phyloP scores from a whole-genome alignment of 2,888 invertebrate species.

The Rotaria socialis region DNA sequence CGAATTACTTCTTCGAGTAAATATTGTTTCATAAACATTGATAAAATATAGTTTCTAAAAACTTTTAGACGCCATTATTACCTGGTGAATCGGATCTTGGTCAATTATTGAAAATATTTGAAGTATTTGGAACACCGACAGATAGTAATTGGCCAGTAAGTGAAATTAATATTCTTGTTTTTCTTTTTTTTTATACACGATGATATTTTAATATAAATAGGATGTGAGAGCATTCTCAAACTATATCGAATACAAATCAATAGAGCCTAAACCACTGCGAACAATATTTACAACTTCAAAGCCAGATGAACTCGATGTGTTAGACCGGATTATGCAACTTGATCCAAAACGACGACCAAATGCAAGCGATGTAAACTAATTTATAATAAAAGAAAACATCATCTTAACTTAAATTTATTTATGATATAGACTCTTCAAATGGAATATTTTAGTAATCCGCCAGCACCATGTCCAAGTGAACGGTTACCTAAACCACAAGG shows the following conservation, averaged over 20 bases:
- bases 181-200: background rate
- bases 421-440: slow-evolving; percentile 70
- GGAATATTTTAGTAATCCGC: slow-evolving; percentile 84
- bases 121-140: slow-evolving; percentile 78
- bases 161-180: background rate
- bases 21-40: background rate
- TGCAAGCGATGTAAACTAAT: slow-evolving; percentile 66
- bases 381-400: background rate
- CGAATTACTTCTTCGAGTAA: slow-evolving; percentile 68
- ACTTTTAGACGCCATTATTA: slow-evolving; percentile 73
- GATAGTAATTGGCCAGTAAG: slow-evolving; percentile 83
- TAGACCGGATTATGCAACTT: slow-evolving; percentile 72
- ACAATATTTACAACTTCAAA: slow-evolving; percentile 91
- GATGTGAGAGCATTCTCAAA: slow-evolving; percentile 68
- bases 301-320: slow-evolving; percentile 78
- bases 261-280: slow-evolving; percentile 75
- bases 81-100: slow-evolving; percentile 95
- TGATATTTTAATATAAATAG: slow-evolving; percentile 49
- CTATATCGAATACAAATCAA: slow-evolving; percentile 83
- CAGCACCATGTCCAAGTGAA: slow-evolving; percentile 66
- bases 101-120: slow-evolving; percentile 88
- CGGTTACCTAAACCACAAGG: slow-evolving; percentile 44
- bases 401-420: background rate
- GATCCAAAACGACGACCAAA: slow-evolving; percentile 77
- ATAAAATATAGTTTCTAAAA: background rate